Evolutionary conservation across 2,113 vertebrate genomes (phyloP).

Genomic region (Spilogale gracilis): DNA sequence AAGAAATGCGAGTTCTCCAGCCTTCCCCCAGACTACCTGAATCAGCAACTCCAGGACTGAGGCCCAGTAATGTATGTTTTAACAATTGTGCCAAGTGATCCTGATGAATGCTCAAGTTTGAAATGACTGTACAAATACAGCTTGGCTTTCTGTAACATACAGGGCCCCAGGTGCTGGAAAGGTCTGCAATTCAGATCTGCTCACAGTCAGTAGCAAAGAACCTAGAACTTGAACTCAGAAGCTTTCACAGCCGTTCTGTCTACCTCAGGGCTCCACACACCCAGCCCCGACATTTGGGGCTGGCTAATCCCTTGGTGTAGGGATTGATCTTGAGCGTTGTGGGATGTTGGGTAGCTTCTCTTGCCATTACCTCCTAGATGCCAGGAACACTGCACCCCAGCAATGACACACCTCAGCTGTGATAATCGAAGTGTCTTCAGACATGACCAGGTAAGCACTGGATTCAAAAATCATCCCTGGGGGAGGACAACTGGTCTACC

Average conservation of each 20-base stretch:
- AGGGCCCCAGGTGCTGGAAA: not conserved
- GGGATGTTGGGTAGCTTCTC: not conserved
- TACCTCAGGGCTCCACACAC: not conserved
- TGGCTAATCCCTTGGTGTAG: not conserved
- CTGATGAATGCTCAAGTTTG: not conserved
- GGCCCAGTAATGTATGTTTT: not conserved
- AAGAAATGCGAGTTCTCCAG: not conserved
- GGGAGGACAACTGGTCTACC: not conserved
- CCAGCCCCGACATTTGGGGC: not conserved
- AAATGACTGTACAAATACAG: not conserved
- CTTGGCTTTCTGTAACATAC: not conserved
- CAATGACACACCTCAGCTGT: not conserved
- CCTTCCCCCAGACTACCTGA: not conserved
- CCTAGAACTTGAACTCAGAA: not conserved
- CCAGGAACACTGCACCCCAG: not conserved
- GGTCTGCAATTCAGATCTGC: not conserved
- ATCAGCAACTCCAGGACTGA: not conserved
- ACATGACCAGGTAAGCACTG: not conserved
- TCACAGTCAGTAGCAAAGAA: not conserved
- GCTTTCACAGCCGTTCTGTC: not conserved
- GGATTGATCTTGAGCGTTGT: not conserved
- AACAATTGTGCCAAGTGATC: not conserved
- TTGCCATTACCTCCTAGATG: not conserved
- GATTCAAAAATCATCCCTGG: not conserved
- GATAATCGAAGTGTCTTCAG: not conserved